Evolutionary conservation across 2,888 invertebrate species (phyloP).

Genomic region (Agelastica alni): DNA sequence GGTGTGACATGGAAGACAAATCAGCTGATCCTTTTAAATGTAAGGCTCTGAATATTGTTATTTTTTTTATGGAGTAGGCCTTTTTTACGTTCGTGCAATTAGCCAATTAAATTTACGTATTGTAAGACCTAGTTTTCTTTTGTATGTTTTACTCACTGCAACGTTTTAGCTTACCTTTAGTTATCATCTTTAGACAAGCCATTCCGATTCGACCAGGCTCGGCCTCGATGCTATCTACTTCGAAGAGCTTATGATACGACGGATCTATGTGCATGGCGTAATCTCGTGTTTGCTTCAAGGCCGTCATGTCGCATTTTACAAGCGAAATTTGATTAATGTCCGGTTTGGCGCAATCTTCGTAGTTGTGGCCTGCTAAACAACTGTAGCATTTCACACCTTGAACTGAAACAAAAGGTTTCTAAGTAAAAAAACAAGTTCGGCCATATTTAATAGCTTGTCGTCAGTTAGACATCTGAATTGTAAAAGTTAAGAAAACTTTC

Average conservation of each 20-base stretch:
- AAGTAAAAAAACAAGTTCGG: too few relatives aligned
- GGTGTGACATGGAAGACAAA: too few relatives aligned
- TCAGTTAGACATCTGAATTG: too few relatives aligned
- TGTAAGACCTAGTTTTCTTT: too few relatives aligned
- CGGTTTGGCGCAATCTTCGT: slow-evolving; percentile 46
- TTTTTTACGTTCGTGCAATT: too few relatives aligned
- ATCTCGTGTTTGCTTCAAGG: slow-evolving; percentile 41
- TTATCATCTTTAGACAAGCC: slow-evolving; percentile 49
- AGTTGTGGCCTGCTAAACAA: slow-evolving; percentile 45
- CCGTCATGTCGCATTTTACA: slow-evolving; percentile 41
- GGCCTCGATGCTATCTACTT: slow-evolving; percentile 42
- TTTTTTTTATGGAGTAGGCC: too few relatives aligned
- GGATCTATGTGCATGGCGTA: slow-evolving; percentile 42
- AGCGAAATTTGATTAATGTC: slow-evolving; percentile 39
- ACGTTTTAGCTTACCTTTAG: slow-evolving; percentile 48
- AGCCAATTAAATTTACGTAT: too few relatives aligned
- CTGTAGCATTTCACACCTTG: slow-evolving; percentile 47
- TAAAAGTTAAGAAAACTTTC: too few relatives aligned
- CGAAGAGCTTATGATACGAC: slow-evolving; percentile 44
- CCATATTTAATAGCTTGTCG: too few relatives aligned
- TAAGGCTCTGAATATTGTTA: too few relatives aligned
- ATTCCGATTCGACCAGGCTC: slow-evolving; percentile 40
- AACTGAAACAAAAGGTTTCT: slow-evolving; percentile 32
- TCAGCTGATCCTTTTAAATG: too few relatives aligned
- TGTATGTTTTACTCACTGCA: too few relatives aligned